A percentile compares a stretch with the other conserved stretches of the same genome.
Conservation (phyloP, 2,797 vertebrate genomes). For the Etheostoma perlongum region DNA sequence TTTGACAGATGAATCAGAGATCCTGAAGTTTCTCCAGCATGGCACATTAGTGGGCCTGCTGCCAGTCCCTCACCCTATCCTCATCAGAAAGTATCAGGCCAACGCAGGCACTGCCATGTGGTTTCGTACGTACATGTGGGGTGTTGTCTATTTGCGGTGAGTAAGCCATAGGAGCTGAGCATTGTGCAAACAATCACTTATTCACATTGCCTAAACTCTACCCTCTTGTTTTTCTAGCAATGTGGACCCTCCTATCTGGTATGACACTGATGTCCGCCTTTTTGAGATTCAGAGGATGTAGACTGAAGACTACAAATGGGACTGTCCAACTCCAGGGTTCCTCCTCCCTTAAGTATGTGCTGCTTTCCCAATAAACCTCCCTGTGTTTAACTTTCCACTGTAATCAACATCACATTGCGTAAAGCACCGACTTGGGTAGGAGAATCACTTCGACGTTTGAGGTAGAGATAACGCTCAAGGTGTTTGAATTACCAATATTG, state of each 20-base stretch:
- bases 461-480: slow-evolving; percentile 16
- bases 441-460: slow-evolving; percentile 21
- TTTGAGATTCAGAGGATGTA: slow-evolving; percentile 99
- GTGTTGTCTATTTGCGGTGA: slow-evolving; percentile 98
- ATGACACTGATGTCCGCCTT: slow-evolving; percentile 96
- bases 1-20: slow-evolving; percentile 97
- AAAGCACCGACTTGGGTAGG: not conserved
- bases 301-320: slow-evolving; percentile 31
- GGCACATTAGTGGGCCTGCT: slow-evolving; percentile 97
- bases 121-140: slow-evolving; percentile 99
- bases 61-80: slow-evolving; percentile 97
- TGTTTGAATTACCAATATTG: slow-evolving; percentile 36
- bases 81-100: slow-evolving; percentile 99
- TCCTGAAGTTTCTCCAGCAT: slow-evolving; percentile 96
- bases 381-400: slow-evolving; percentile 65
- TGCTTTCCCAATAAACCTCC: slow-evolving; percentile 62
- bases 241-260: slow-evolving; percentile 98
- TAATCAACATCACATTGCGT: slow-evolving; percentile 42
- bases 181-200: not conserved
- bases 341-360: slow-evolving; percentile 38
- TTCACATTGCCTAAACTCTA: not conserved
- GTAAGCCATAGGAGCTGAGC: slow-evolving; percentile 21
- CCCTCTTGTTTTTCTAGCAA: slow-evolving; percentile 83
- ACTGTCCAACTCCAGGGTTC: slow-evolving; percentile 35
- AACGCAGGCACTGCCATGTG: slow-evolving; percentile 98